Conservation (phyloP, 2,888 invertebrate genomes). For the Dryobotodes eremita region DNA sequence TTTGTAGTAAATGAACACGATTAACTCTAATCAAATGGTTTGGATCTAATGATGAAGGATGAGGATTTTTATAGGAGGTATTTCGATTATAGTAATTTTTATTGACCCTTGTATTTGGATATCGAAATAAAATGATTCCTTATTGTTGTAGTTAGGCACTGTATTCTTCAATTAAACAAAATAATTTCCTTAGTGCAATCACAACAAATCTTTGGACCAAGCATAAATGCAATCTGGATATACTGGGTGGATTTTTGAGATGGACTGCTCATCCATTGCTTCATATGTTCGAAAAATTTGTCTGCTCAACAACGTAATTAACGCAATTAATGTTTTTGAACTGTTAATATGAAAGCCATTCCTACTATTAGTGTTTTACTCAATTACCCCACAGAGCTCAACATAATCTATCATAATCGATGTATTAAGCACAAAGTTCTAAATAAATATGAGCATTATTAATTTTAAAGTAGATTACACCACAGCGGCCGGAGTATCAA, state of each 20-base stretch:
- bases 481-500: conserved; percentile 76
- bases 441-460: conserved; percentile 73
- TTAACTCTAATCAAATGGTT: conserved; percentile 21
- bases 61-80: conserved; percentile 6
- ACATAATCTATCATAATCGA: conserved; percentile 48
- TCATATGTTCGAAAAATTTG: too few species aligned
- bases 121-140: background rate
- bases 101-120: background rate
- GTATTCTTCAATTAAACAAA: background rate
- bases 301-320: too few species aligned
- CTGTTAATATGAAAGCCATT: too few species aligned
- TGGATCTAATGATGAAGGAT: background rate
- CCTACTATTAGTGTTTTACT: too few species aligned
- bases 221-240: background rate
- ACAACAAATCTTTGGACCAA: too few species aligned
- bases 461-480: conserved; percentile 74
- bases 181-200: background rate
- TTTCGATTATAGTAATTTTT: too few species aligned
- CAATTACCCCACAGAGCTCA: background rate
- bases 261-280: too few species aligned
- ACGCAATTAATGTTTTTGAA: too few species aligned
- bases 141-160: too few species aligned
- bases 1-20: conserved; percentile 21
- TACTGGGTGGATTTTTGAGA: too few species aligned
- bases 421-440: conserved; percentile 50